phyloP scores from a whole-genome alignment of 2,113 vertebrate genomes.

The mouse (Mus musculus) region GRCm39 chr17:72603001-72603500 shows the following conservation, averaged over 20 bases:
- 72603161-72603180: conserved; percentile 49
- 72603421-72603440: conserved; percentile 43
- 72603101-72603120: not conserved
- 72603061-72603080: not conserved
- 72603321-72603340: conserved; percentile 50
- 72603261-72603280: conserved; percentile 38
- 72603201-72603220: conserved; percentile 74
- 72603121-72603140: conserved; percentile 20
- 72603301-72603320: conserved; percentile 45
- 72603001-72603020: too few species aligned
- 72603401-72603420: not conserved
- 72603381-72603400: conserved; percentile 43
- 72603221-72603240: conserved; percentile 69
- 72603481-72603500: not conserved
- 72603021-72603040: not conserved
- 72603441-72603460: not conserved
- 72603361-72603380: conserved; percentile 69
- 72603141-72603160: conserved; percentile 40
- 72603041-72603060: not conserved
- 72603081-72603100: not conserved
- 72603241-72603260: conserved; percentile 60
- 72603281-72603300: not conserved
- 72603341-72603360: not conserved
- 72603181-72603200: conserved; percentile 62
- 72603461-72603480: not conserved